Evolutionary conservation across 2,113 vertebrate genomes (phyloP).

Genomic region (Sialia sialis): DNA sequence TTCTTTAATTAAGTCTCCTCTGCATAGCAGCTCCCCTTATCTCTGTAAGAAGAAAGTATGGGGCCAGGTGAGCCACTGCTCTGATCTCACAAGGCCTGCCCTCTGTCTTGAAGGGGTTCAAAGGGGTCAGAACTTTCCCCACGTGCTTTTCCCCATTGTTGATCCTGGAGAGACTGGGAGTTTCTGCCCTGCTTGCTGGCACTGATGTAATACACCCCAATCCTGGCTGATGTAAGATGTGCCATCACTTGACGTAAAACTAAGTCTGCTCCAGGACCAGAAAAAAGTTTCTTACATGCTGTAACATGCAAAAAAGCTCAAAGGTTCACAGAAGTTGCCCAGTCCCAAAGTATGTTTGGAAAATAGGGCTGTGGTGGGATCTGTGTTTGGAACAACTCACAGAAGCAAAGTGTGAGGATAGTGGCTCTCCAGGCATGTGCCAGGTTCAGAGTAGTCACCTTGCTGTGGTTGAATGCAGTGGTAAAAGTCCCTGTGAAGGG

Average conservation of each 20-base stretch:
- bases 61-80: not conserved
- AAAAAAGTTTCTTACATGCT: not conserved
- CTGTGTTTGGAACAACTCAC: not conserved
- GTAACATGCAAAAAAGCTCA: not conserved
- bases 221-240: not conserved
- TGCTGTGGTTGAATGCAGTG: not conserved
- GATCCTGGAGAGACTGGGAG: not conserved
- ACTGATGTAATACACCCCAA: not conserved
- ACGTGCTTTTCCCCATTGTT: accelerated
- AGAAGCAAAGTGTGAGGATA: not conserved
- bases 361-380: not conserved
- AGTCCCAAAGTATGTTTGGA: not conserved
- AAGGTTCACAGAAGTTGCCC: not conserved
- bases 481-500: not conserved
- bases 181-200: not conserved
- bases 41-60: not conserved
- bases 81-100: not conserved
- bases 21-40: not conserved
- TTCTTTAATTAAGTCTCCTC: not conserved
- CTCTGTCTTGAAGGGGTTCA: not conserved
- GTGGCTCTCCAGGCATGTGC: not conserved
- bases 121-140: not conserved
- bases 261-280: not conserved
- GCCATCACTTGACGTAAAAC: not conserved
- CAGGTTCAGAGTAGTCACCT: not conserved